Evolutionary conservation across 2,797 vertebrate genomes (phyloP).

Genomic region (Potorous gilbertii): DNA sequence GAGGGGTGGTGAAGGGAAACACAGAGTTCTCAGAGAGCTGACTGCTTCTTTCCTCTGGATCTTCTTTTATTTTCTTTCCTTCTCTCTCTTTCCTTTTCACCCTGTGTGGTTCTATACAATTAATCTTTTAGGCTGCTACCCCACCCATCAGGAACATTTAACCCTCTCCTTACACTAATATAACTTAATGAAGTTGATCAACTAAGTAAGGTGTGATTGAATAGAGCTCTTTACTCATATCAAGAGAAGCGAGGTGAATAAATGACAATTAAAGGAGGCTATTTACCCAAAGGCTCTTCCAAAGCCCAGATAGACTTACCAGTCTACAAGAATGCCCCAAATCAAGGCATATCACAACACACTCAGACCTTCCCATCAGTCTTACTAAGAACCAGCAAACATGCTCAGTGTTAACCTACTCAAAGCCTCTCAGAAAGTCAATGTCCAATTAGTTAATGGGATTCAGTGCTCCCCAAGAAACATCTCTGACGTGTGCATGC

Average conservation of each 20-base stretch:
- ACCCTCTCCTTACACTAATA: not conserved
- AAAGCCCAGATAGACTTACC: not conserved
- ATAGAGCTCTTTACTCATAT: not conserved
- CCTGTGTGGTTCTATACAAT: not conserved
- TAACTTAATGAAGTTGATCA: not conserved
- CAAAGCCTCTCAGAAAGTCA: not conserved
- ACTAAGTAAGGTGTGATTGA: not conserved
- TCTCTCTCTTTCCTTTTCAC: not conserved
- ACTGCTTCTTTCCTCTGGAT: not conserved
- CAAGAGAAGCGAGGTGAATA: not conserved
- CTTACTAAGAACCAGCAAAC: not conserved
- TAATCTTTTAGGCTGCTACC: too few species aligned
- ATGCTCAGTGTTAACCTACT: not conserved
- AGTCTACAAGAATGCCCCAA: not conserved
- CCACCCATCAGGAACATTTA: not conserved
- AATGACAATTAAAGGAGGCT: not conserved
- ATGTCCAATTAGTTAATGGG: not conserved
- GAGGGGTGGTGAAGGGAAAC: not conserved
- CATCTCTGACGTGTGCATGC: not conserved
- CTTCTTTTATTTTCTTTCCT: too few species aligned
- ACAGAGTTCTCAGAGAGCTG: not conserved
- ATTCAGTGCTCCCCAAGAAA: not conserved
- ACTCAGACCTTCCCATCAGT: not conserved
- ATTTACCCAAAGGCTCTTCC: not conserved
- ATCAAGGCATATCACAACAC: not conserved